A percentile compares a stretch with the other conserved stretches of the same genome.
Conservation (phyloP, 1,140 invertebrate genomes). For the Hyles vespertilio region DNA sequence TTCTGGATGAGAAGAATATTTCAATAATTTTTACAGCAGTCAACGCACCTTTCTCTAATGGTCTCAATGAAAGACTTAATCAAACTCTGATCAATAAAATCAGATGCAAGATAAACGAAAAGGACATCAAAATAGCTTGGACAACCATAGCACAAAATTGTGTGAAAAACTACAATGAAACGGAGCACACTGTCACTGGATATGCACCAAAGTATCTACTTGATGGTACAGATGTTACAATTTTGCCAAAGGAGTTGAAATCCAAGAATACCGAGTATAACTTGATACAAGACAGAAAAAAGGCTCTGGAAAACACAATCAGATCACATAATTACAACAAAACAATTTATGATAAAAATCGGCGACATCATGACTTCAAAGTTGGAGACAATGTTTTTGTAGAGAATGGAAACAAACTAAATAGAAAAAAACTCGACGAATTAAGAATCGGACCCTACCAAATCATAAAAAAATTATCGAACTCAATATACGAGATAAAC, state of each 20-base stretch:
- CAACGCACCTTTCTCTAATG: slow-evolving; percentile 36
- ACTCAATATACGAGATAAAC: too few relatives aligned
- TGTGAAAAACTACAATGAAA: slow-evolving; percentile 36
- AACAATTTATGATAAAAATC: slow-evolving; percentile 24
- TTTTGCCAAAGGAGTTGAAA: slow-evolving; percentile 33
- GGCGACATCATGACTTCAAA: slow-evolving; percentile 17
- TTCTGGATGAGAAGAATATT: slow-evolving; percentile 18
- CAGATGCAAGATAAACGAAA: slow-evolving; percentile 27
- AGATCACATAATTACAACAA: slow-evolving; percentile 30
- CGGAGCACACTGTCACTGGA: slow-evolving; percentile 35
- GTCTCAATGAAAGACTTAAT: slow-evolving; percentile 42
- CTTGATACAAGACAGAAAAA: slow-evolving; percentile 20
- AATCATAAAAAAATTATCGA: too few relatives aligned
- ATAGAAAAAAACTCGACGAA: too few relatives aligned
- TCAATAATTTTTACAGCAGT: slow-evolving; percentile 22
- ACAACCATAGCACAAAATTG: slow-evolving; percentile 23
- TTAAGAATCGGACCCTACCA: too few relatives aligned
- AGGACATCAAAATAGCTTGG: slow-evolving; percentile 14
- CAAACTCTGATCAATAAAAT: slow-evolving; percentile 48
- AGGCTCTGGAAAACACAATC: slow-evolving; percentile 8
- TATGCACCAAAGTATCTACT: slow-evolving; percentile 47
- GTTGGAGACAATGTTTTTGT: slow-evolving; percentile 26
- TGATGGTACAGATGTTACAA: slow-evolving; percentile 33
- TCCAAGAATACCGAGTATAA: slow-evolving; percentile 19
- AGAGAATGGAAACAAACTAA: slow-evolving; percentile 27